These are phyloP conservation scores for Pangasianodon hypophthalmus DNA, from an alignment of 2,113 vertebrate genomes.

Conservation along the genomic window DNA sequence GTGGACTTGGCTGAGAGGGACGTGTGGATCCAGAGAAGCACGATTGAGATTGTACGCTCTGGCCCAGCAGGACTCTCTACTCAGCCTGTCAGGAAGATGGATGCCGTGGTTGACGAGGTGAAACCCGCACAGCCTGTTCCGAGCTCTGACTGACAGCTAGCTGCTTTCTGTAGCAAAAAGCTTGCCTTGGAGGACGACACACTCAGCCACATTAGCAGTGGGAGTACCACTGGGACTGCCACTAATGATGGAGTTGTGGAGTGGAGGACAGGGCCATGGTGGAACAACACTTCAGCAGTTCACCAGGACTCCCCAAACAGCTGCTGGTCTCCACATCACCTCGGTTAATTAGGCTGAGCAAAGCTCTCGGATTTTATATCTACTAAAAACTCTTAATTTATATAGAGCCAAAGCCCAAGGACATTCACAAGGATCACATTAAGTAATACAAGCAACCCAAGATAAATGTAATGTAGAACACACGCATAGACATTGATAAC, in stretches of 20 bases:
- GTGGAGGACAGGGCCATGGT: constrained; percentile 13
- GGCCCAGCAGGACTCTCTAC: constrained; percentile 60
- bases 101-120: constrained; percentile 63
- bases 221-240: constrained; percentile 41
- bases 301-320: constrained; percentile 41
- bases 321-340: constrained; percentile 32
- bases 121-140: constrained; percentile 49
- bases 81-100: constrained; percentile 54
- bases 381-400: background rate
- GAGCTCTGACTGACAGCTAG: constrained; percentile 45
- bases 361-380: background rate
- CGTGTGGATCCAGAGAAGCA: constrained; percentile 60
- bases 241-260: constrained; percentile 48
- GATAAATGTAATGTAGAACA: background rate
- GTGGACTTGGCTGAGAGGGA: constrained; percentile 67
- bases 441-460: background rate
- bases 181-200: constrained; percentile 45
- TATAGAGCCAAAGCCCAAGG: background rate
- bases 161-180: constrained; percentile 45
- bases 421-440: background rate
- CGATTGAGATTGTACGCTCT: constrained; percentile 70
- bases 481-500: background rate
- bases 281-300: constrained; percentile 19
- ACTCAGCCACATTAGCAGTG: constrained; percentile 45
- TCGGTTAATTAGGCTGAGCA: constrained; percentile 36